Conservation (phyloP, 2,113 vertebrate species). For the Nerophis ophidion region DNA sequence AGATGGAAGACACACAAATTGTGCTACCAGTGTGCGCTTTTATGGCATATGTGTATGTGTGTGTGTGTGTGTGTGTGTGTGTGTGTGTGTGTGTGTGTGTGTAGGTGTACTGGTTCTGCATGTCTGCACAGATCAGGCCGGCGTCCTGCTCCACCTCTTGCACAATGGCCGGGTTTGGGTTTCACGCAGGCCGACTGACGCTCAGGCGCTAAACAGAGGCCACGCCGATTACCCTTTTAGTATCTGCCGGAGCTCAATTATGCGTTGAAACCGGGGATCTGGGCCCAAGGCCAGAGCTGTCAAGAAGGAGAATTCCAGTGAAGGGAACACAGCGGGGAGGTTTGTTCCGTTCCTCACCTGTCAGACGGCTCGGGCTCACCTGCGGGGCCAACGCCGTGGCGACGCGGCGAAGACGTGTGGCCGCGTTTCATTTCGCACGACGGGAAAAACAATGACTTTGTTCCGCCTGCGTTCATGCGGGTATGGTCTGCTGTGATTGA, state of each 20-base stretch:
- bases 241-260: conserved; percentile 45
- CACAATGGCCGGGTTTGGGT: conserved; percentile 53
- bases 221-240: conserved; percentile 56
- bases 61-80: conserved; percentile 4
- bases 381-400: not conserved
- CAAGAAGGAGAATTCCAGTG: conserved; percentile 37
- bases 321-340: conserved; percentile 24
- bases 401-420: not conserved
- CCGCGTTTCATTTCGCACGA: too few relatives aligned
- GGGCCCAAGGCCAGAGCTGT: conserved; percentile 53
- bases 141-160: conserved; percentile 34
- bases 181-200: conserved; percentile 36
- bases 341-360: conserved; percentile 10
- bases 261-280: conserved; percentile 46
- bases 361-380: conserved; percentile 4
- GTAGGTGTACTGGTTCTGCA: conserved; percentile 36
- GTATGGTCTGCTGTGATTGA: too few relatives aligned
- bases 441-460: too few relatives aligned
- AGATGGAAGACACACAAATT: conserved; percentile 50
- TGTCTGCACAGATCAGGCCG: conserved; percentile 56
- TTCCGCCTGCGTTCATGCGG: too few relatives aligned
- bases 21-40: conserved; percentile 39
- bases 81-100: not conserved
- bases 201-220: conserved; percentile 56
- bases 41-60: conserved; percentile 4